Evolutionary conservation across 2,797 vertebrate species (phyloP).

Genomic region (Danio tinwini): DNA sequence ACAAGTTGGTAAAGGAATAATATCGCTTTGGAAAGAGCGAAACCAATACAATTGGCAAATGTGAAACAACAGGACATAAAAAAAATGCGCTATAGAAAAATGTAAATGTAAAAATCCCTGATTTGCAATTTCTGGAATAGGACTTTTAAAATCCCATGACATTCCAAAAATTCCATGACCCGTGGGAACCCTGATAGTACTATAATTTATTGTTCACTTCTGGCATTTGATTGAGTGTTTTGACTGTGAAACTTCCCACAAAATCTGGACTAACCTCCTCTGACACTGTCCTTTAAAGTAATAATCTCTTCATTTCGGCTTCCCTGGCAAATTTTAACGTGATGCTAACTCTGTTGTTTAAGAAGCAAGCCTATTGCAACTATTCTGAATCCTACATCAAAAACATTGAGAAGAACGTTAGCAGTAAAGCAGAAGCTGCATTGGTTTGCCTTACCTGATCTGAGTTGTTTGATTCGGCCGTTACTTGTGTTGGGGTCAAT

Average conservation of each 20-base stretch:
- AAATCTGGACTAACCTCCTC: conserved; percentile 61
- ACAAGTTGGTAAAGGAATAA: too few relatives aligned
- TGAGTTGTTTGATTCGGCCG: conserved; percentile 94
- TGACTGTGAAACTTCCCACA: conserved; percentile 44
- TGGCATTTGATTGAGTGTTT: too few relatives aligned
- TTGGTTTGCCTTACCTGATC: conserved; percentile 86
- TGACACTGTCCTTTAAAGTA: conserved; percentile 56
- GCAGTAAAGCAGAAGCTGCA: neutral
- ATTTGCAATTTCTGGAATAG: too few relatives aligned
- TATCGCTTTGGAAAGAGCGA: too few relatives aligned
- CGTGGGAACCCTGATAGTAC: too few relatives aligned
- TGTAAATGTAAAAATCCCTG: too few relatives aligned
- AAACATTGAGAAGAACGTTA: conserved; percentile 22
- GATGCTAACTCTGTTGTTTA: neutral
- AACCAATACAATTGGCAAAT: too few relatives aligned
- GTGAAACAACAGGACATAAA: too few relatives aligned
- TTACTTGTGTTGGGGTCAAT: conserved; percentile 93
- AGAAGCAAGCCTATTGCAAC: neutral
- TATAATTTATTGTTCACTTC: too few relatives aligned
- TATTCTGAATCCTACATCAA: conserved; percentile 5
- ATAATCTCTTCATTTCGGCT: conserved; percentile 41
- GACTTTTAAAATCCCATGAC: too few relatives aligned
- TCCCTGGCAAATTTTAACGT: neutral
- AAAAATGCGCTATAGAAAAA: too few relatives aligned
- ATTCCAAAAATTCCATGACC: too few relatives aligned